phyloP scores from a whole-genome alignment of 2,113 vertebrate species.

The Balaeniceps rex region DNA sequence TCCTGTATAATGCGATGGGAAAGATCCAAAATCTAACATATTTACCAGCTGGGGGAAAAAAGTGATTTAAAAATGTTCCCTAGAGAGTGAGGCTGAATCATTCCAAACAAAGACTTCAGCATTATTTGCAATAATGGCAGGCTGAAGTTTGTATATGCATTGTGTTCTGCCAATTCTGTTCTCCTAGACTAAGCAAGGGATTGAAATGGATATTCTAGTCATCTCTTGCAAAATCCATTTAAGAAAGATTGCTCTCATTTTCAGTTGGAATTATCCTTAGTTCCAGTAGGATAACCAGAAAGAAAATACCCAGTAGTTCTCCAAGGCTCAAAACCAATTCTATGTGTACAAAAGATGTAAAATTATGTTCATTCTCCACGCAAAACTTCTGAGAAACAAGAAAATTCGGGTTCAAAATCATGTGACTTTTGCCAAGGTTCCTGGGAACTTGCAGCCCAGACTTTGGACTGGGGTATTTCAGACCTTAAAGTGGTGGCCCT shows the following conservation, averaged over 20 bases:
- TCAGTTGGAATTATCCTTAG: background rate
- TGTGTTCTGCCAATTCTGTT: background rate
- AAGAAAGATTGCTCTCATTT: background rate
- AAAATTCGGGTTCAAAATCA: background rate
- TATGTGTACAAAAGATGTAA: background rate
- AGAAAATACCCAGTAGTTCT: background rate
- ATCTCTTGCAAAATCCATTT: background rate
- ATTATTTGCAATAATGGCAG: background rate
- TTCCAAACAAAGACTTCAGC: background rate
- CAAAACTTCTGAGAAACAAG: background rate
- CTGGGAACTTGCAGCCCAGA: background rate
- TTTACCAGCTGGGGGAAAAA: background rate
- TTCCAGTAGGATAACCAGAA: background rate
- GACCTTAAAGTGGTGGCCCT: background rate
- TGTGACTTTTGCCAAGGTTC: background rate
- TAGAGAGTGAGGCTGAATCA: background rate
- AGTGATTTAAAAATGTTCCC: background rate
- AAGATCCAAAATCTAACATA: background rate
- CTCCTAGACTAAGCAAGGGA: background rate
- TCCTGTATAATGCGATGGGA: background rate
- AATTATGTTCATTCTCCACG: background rate
- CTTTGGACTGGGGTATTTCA: background rate
- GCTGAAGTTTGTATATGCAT: background rate
- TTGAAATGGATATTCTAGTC: background rate
- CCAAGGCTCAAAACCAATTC: background rate